Base-by-base conservation (phyloP, 2,888 invertebrate genomes). In the Hirtodrosophila trivittata region DNA sequence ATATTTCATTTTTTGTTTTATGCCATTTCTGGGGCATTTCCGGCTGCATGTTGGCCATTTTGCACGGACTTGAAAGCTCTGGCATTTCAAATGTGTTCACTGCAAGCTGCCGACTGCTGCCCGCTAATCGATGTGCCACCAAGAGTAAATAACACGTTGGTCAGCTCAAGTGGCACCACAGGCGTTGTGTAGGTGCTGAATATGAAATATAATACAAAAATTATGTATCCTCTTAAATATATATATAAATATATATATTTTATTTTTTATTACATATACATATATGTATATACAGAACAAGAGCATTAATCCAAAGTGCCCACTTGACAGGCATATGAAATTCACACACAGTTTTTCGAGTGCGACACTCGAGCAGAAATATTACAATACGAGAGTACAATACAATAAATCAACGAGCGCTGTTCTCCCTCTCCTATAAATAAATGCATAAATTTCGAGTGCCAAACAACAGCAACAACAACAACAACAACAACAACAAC, bases 391-490 rank as follows among this genome's bases (percentile, higher is more conserved):
- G 16, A 70, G 65, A 55, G 65, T 51, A 74, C 75, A 83, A 77
- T 80, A 75, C 67, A 80, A 82, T 81, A 81, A 81, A 83, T 81
- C 77, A 78, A 67, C 72, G 57, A 59, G 54, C 62, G 54, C 12
- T 59, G 65, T 62, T 42, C 28, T 43, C 45, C 51, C 69, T 52
- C 65, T 62, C 67, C 63, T 56, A 77, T 72, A 80, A 71, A 77
- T 74, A 71, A 81, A 84, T 82, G 73, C 84, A 81, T 81, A 84
- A 84, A 77, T 84, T 81, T 74, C 52, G 52, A 84, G 75, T 70
- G 64, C 50, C 83, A 69, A 76, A 56, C 62, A 65, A 55, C 55
- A 66, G 32, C 8, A 12, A 8, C 5, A 25, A 25, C n/a, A 35
- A 33, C 6, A 50, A 32, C 35, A 64, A 50, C 26, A 42, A 7